These are phyloP conservation scores for Hydrotaea diabolus DNA, from an alignment of 2,888 invertebrate genomes.

Conservation along the genomic window DNA sequence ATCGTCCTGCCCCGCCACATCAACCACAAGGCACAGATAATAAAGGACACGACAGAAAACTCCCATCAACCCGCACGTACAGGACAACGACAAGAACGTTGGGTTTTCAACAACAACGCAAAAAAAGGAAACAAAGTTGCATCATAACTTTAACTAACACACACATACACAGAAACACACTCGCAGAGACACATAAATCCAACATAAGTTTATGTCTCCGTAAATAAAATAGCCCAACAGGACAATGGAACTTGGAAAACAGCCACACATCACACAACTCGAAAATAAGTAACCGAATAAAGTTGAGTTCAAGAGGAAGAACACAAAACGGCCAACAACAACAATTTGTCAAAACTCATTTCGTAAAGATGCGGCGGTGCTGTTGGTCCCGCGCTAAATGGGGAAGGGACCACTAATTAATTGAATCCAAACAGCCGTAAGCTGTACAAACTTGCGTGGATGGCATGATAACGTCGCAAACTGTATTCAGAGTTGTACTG, in stretches of 20 bases:
- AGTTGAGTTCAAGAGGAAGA: background rate
- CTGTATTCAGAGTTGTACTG: background rate
- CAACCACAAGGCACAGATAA: background rate
- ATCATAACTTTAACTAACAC: slow-evolving; percentile 21
- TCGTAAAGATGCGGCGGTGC: background rate
- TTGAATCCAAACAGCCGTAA: slow-evolving; percentile 61
- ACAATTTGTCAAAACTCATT: slow-evolving; percentile 59
- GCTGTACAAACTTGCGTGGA: slow-evolving; percentile 18
- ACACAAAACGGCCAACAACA: slow-evolving; percentile 24
- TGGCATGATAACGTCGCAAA: background rate
- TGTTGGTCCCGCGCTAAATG: slow-evolving; percentile 34
- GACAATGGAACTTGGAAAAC: background rate
- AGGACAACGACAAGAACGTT: background rate
- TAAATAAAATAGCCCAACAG: slow-evolving; percentile 34
- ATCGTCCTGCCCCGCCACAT: background rate
- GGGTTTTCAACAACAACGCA: background rate
- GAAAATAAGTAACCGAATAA: slow-evolving; percentile 31
- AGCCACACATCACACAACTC: background rate
- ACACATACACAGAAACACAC: background rate
- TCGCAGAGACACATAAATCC: background rate
- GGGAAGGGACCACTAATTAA: slow-evolving; percentile 57
- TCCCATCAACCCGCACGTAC: slow-evolving; percentile 23
- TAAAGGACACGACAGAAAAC: slow-evolving; percentile 10
- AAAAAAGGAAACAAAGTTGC: slow-evolving; percentile 28
- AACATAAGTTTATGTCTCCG: slow-evolving; percentile 49